Percentiles rank a stretch among this genome's conserved stretches.
Conservation (phyloP, 1,140 invertebrate genomes). For the Diorhabda carinulata region DNA sequence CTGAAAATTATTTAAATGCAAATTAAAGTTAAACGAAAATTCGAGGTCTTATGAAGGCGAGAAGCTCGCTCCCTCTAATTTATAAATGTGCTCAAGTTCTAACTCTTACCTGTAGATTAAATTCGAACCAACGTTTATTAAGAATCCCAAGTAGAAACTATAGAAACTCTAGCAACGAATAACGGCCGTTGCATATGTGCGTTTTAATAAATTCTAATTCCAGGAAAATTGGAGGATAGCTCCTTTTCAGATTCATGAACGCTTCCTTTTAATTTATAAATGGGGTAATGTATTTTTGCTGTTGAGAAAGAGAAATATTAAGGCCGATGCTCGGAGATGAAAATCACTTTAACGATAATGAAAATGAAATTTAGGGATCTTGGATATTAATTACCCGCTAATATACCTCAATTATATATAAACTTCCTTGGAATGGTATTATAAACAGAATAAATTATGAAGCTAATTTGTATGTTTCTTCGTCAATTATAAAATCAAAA, state of each 20-base stretch:
- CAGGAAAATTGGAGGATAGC: neutral
- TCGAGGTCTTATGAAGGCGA: neutral
- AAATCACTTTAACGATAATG: too few relatives aligned
- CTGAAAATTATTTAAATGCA: neutral
- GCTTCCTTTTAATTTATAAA: neutral
- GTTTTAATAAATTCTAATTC: conserved; percentile 1
- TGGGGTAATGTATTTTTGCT: too few relatives aligned
- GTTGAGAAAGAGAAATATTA: too few relatives aligned
- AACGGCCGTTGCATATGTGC: neutral
- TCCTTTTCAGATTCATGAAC: neutral
- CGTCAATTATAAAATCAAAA: too few relatives aligned
- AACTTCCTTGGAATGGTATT: too few relatives aligned
- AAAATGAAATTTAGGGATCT: too few relatives aligned
- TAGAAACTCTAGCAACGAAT: neutral
- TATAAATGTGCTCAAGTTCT: neutral
- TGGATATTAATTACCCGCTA: too few relatives aligned
- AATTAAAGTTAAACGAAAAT: conserved; percentile 1
- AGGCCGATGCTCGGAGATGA: too few relatives aligned
- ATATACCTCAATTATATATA: too few relatives aligned
- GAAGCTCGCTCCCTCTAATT: neutral
- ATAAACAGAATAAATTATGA: too few relatives aligned
- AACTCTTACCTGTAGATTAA: conserved; percentile 2
- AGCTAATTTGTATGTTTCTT: too few relatives aligned
- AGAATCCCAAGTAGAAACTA: conserved; percentile 1
- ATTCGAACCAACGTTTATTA: neutral